These are phyloP conservation scores for Geophilus truncorum DNA, from an alignment of 2,888 invertebrate genomes.

Conservation along the genomic window DNA sequence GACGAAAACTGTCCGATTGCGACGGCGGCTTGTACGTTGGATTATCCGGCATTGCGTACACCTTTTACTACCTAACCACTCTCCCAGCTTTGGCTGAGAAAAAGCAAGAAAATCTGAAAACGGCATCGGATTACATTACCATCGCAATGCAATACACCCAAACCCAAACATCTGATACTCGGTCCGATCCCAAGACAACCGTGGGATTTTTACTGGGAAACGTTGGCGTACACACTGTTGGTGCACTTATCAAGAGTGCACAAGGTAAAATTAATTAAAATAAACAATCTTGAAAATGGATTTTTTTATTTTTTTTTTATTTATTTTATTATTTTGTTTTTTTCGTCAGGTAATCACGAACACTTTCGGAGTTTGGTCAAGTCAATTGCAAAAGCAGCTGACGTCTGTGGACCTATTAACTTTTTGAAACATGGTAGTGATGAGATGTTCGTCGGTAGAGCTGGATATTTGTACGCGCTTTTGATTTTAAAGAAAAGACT, in stretches of 20 bases:
- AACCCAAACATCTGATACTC: conserved; percentile 44
- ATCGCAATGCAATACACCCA: conserved; percentile 57
- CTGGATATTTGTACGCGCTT: conserved; percentile 73
- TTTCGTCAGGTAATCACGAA: conserved; percentile 37
- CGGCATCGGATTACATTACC: conserved; percentile 59
- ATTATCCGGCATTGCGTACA: conserved; percentile 65
- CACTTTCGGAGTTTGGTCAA: conserved; percentile 37
- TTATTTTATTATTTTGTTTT: background rate
- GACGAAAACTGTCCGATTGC: conserved; percentile 43
- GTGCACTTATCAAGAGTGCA: conserved; percentile 44
- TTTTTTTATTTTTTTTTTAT: too few species aligned
- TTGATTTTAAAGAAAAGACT: conserved; percentile 59
- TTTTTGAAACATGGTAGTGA: conserved; percentile 57
- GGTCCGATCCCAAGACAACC: conserved; percentile 54
- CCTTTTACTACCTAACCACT: conserved; percentile 65
- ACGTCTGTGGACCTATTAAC: conserved; percentile 41
- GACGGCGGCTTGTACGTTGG: conserved; percentile 67
- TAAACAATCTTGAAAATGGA: background rate
- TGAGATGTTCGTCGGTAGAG: conserved; percentile 77
- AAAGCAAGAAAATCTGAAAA: conserved; percentile 54
- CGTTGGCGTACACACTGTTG: conserved; percentile 69
- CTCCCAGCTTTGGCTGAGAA: conserved; percentile 50
- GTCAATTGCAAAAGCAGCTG: conserved; percentile 42
- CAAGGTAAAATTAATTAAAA: conserved; percentile 50
- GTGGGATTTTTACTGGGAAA: conserved; percentile 73